Evolutionary conservation across 2,888 invertebrate species (phyloP), one percentile per base, ranked within the genome.

Genomic region (Agonopterix heracliana): DNA sequence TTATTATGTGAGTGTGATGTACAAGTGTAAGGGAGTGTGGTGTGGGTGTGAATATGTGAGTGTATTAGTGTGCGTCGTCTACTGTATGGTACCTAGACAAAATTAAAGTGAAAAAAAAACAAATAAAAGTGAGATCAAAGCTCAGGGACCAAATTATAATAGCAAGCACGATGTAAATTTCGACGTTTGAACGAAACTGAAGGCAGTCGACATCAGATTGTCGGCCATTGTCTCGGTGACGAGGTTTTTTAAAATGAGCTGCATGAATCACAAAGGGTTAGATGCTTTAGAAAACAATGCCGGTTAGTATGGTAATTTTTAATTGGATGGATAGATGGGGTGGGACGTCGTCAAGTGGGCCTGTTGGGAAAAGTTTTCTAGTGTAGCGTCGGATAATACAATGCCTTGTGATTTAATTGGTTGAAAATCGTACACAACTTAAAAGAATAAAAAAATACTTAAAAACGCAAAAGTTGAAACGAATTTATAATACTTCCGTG

Each of bases 161-260:
- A 40, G 46, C 41, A n/a, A 26, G 17, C 1, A 13, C 41, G 45
- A 41, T 40, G 46, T 26, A 46, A 38, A 46, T 46, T 45, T 41
- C 26, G 49, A 42, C 49, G 45, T 40, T 43, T 26, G n/a, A 49
- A 45, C 46, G 26, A 49, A 36, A 36, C n/a, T n/a, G 38, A 38
- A 34, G 35, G 17, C 44, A 41, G 26, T 11, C 40, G 14, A 26
- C 49, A 46, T 50, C 49, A 45, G 49, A 46, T 50, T 46, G 49
- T 34, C 12, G 13, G 9, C 45, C 36, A 45, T 45, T 45, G 45
- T 46, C 26, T n/a, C 34, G 42, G 43, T 49, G 45, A 45, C 17
- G 45, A 34, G 14, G 43, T 46, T 38, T 46, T 50, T 50, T 44
- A 46, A 46, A 50, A 50, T 50, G 49, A 50, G 49, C 46, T 50